phyloP scores from a whole-genome alignment of 2,113 vertebrate species.

The Triplophysa siluroides region DNA sequence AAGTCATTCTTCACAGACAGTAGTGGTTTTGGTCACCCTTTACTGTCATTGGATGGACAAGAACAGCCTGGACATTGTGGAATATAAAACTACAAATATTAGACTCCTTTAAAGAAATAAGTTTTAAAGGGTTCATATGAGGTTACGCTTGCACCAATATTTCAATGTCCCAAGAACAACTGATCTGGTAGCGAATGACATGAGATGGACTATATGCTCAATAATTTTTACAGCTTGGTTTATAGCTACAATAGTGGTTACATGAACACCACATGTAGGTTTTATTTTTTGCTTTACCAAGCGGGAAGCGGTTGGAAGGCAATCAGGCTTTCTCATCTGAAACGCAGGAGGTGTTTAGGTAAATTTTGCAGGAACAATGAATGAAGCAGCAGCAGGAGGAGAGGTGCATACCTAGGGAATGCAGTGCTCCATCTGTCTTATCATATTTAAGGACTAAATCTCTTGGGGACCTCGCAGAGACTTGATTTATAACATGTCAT shows the following conservation, averaged over 20 bases:
- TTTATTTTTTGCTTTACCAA: background rate
- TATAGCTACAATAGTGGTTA: background rate
- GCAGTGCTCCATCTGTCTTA: constrained; percentile 31
- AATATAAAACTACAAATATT: too few relatives aligned
- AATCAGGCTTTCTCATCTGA: background rate
- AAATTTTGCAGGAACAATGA: background rate
- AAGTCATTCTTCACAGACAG: too few relatives aligned
- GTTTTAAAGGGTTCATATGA: too few relatives aligned
- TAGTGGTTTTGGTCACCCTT: too few relatives aligned
- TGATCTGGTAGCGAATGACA: too few relatives aligned
- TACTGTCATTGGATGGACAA: too few relatives aligned
- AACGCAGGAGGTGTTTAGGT: background rate
- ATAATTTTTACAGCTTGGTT: background rate
- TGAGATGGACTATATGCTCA: too few relatives aligned
- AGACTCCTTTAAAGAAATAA: too few relatives aligned
- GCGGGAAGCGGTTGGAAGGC: background rate
- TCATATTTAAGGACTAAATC: constrained; percentile 39
- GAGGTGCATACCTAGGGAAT: background rate
- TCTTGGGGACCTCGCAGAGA: constrained; percentile 22
- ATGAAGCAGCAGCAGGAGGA: background rate
- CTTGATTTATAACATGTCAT: constrained; percentile 40
- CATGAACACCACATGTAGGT: background rate
- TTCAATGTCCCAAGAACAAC: too few relatives aligned
- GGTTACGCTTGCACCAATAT: too few relatives aligned
- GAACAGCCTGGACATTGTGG: too few relatives aligned